phyloP scores from a whole-genome alignment of 2,888 invertebrate species.

The Octonoba sinensis region DNA sequence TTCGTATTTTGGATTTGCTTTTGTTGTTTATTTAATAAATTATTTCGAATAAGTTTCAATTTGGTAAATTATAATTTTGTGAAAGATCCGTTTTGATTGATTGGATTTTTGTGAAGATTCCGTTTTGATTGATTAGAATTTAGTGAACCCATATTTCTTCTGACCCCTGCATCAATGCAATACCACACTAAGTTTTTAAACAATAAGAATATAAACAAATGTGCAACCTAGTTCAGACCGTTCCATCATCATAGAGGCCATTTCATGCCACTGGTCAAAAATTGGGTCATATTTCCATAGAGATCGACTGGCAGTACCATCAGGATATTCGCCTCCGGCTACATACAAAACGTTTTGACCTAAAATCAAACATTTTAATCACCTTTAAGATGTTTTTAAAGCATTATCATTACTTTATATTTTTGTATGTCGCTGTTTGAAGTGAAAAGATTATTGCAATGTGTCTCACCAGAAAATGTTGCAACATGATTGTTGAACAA shows the following conservation, averaged over 20 bases:
- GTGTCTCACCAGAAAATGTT: not conserved
- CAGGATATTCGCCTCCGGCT: constrained; percentile 74
- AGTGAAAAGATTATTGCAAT: too few species aligned
- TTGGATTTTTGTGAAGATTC: too few species aligned
- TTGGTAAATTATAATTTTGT: too few species aligned
- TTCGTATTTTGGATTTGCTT: too few species aligned
- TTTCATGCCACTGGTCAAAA: constrained; percentile 73
- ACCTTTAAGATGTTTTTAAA: not conserved
- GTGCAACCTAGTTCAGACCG: constrained; percentile 73
- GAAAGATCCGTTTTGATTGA: too few species aligned
- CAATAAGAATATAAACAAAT: not conserved
- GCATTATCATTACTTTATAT: not conserved
- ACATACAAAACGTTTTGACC: constrained; percentile 72
- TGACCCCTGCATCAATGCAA: too few species aligned
- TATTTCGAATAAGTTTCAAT: too few species aligned
- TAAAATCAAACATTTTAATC: constrained; percentile 38
- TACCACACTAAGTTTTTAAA: too few species aligned
- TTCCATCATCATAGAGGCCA: constrained; percentile 73
- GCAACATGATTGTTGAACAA: not conserved
- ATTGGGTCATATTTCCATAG: constrained; percentile 74
- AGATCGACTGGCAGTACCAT: constrained; percentile 73
- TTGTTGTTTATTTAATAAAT: too few species aligned
- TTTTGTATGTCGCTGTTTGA: not conserved
- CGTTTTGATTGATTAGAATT: too few species aligned
- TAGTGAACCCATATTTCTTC: too few species aligned